phyloP scores from a whole-genome alignment of 2,888 invertebrate species.

The Ferrisia virgata region DNA sequence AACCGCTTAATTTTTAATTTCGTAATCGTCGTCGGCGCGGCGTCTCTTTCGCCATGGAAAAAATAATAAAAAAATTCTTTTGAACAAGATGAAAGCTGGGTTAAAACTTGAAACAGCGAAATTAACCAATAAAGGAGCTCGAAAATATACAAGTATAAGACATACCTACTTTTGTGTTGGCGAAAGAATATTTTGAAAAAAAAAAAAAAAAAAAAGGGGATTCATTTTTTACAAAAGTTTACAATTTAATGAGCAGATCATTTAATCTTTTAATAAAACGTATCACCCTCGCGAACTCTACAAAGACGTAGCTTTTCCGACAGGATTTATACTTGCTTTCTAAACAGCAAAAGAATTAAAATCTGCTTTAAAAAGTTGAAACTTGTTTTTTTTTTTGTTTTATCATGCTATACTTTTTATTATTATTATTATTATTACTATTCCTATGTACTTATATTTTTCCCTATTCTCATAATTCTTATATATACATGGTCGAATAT shows the following conservation, averaged over 20 bases:
- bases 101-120: neutral
- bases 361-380: conserved; percentile 2
- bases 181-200: neutral
- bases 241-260: conserved; percentile 29
- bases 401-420: neutral
- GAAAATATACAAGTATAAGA: too few relatives aligned
- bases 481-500: neutral
- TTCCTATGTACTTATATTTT: too few relatives aligned
- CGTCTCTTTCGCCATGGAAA: neutral
- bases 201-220: neutral
- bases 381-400: conserved; percentile 12
- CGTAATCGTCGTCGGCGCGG: neutral
- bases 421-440: too few relatives aligned
- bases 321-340: neutral
- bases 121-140: neutral
- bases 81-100: neutral
- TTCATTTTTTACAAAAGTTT: neutral
- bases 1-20: conserved; percentile 17
- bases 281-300: neutral
- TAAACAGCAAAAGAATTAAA: conserved; percentile 1
- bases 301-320: neutral
- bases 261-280: conserved; percentile 33
- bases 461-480: neutral
- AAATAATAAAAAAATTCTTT: neutral
- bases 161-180: neutral